Conservation (phyloP, 2,113 vertebrate species). For the Orycteropus afer region DNA sequence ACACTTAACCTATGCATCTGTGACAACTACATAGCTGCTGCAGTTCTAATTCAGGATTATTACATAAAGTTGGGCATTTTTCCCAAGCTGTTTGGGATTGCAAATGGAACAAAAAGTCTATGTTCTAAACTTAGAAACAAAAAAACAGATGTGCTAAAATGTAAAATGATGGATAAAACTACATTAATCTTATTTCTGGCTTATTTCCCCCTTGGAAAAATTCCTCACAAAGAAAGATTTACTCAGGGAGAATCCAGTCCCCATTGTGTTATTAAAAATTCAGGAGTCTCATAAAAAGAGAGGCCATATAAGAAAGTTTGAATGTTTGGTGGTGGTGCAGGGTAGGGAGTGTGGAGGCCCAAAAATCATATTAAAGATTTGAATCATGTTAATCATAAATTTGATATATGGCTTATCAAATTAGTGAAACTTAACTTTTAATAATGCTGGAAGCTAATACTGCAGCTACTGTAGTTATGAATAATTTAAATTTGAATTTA, state of each 20-base stretch:
- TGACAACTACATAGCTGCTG: not conserved
- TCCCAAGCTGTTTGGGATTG: not conserved
- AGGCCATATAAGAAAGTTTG: slow-evolving; percentile 42
- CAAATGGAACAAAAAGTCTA: slow-evolving; percentile 45
- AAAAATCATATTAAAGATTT: slow-evolving; percentile 57
- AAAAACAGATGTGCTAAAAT: slow-evolving; percentile 50
- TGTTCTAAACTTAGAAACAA: slow-evolving; percentile 58
- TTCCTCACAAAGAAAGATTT: slow-evolving; percentile 59
- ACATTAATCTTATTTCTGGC: slow-evolving; percentile 56
- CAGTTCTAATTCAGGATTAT: slow-evolving; percentile 20
- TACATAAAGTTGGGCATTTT: slow-evolving; percentile 17
- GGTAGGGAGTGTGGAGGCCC: not conserved
- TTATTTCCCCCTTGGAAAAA: slow-evolving; percentile 57
- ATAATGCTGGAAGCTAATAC: slow-evolving; percentile 65
- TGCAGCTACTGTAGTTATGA: slow-evolving; percentile 57
- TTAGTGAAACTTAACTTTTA: slow-evolving; percentile 68
- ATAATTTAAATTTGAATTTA: slow-evolving; percentile 79
- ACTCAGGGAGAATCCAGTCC: not conserved
- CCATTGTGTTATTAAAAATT: slow-evolving; percentile 53
- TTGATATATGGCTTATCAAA: slow-evolving; percentile 64
- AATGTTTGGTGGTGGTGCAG: not conserved
- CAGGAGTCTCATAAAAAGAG: slow-evolving; percentile 38
- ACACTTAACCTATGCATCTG: not conserved
- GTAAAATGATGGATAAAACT: slow-evolving; percentile 22
- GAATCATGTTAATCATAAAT: slow-evolving; percentile 36